Evolutionary conservation across 2,888 invertebrate species (phyloP), one percentile per base, ranked within the genome.

Genomic region (Ophraella communa): DNA sequence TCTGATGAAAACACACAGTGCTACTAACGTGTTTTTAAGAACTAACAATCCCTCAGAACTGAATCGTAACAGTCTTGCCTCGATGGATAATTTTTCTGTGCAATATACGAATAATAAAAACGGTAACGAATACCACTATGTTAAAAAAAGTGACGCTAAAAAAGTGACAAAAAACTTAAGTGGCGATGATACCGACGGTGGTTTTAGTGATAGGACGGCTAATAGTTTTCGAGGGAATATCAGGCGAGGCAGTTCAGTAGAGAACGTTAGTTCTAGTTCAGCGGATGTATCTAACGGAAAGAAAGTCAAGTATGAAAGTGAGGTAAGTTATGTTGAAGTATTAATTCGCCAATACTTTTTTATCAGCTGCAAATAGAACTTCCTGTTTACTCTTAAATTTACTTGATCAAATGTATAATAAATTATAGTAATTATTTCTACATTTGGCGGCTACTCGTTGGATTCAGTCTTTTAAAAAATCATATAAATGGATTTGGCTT

Each of bases 1-100:
- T 35, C 78, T 81, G 21, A 78, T 76, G 54, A 82, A 82, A 74
- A 82, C 82, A 18, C 79, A 81, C 70, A 82, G 82, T 75, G 82
- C 81, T 55, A 81, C 80, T 24, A 82, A 81, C 66, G 81, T 82
- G 42, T 81, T 79, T 68, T 62, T 77, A 8, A 75, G 79, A 61
- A 74, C 68, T 23, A 30, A 62, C 62, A 49, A 70, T 62, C 35
- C 68, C 4, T 4, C 52, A 10, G 67, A 72, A 39, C 62, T 70
- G 51, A 69, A 65, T 54, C 70, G 78, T 45, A 78, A 78, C 71
- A 78, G 78, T 71, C 72, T 77, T 42, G 74, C 75, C 56, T 74
- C 76, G 5, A 70, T 76, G 67, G 77, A 77, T 67, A 71, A 74
- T 62, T 73, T 71, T 61, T 64, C 71, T 64, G 73, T 77, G 74